Base-by-base conservation (phyloP, 2,113 vertebrate species). In the Chaenocephalus aceratus region DNA sequence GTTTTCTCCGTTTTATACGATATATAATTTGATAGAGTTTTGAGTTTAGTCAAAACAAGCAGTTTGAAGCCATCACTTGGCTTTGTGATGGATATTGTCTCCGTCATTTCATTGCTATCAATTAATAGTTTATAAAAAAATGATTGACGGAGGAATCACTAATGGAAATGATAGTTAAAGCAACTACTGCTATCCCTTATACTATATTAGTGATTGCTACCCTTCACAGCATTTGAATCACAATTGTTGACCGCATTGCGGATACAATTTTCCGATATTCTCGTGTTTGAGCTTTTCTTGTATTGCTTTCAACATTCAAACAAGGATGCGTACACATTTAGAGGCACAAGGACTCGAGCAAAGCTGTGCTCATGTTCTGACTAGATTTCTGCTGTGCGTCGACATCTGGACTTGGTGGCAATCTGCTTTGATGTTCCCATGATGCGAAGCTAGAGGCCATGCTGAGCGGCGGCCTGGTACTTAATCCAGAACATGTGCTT, bases 401-500 rank as follows among this genome's bases (percentile, higher is more conserved):
- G 0, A 68, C 79, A 79, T 85, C 79, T 80, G 86, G 67, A 70
- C 30, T 57, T 7, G 58, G 67, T 54, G 30, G n/a, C 67, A 13
- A 7, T 36, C 56, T 11, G 45, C 80, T 86, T 79, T 85, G 72
- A 88, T 75, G 78, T 72, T 77, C 49, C 78, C 60, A 26, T 30
- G 64, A 65, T 60, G 76, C 49, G 26, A 9, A 23, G 79, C 70
- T 61, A 2, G 51, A 77, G 71, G 82, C 73, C 57, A 48, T 21
- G 54, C 61, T 68, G 53, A 48, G 71, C 52, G 1, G 53, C 14
- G 12, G 59, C 67, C 74, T n/a, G 51, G 34, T 10, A 2, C 36
- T 0, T 81, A 81, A 90, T 75, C 53, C 57, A 75, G 62, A 85
- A 6, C 84, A 86, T 76, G 60, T 86, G 86, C 13, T 16, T 57